phyloP scores from a whole-genome alignment of 2,113 vertebrate genomes.

The Vimba vimba region DNA sequence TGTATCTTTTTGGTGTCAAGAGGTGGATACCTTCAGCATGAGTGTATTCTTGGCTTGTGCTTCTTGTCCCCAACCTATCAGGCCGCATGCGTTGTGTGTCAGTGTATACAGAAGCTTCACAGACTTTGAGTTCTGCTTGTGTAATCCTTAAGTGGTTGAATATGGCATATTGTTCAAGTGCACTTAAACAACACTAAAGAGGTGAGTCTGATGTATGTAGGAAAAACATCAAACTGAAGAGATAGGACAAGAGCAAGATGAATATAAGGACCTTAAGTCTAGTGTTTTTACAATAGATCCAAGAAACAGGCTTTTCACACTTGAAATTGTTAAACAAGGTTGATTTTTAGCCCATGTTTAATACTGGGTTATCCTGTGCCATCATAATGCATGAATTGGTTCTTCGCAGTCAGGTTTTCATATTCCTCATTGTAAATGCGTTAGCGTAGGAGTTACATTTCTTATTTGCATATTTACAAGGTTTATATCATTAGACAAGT shows the following conservation, averaged over 20 bases:
- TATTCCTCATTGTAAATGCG: background rate
- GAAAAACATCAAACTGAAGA: background rate
- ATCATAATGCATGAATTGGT: background rate
- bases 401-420: background rate
- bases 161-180: constrained; percentile 17
- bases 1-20: constrained; percentile 21
- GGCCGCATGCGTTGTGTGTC: constrained; percentile 22
- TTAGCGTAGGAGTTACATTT: background rate
- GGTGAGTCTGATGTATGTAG: background rate
- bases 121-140: constrained; percentile 35
- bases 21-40: constrained; percentile 47
- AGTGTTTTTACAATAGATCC: background rate
- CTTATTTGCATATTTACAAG: background rate
- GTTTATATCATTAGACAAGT: background rate
- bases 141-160: constrained; percentile 34
- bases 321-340: background rate
- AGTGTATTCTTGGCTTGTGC: constrained; percentile 47
- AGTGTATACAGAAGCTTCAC: constrained; percentile 36
- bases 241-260: background rate
- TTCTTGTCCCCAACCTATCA: constrained; percentile 50
- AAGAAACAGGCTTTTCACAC: background rate
- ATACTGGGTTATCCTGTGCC: background rate
- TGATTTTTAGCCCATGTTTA: background rate
- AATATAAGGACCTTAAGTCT: background rate
- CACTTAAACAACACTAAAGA: constrained; percentile 13